phyloP scores from a whole-genome alignment of 2,113 vertebrate species.

The Guaruba guarouba region DNA sequence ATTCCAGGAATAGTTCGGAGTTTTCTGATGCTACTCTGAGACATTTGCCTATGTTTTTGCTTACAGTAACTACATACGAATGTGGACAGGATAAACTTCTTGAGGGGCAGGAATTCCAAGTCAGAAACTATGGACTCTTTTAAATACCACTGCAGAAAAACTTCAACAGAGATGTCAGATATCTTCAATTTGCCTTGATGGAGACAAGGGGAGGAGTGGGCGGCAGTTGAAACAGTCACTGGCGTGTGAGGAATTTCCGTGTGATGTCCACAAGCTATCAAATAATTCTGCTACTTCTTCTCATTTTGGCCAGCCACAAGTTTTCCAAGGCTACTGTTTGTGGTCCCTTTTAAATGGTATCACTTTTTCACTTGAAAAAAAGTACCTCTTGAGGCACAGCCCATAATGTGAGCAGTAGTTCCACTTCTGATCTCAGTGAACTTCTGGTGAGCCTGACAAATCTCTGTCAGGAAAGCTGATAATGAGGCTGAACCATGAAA shows the following conservation, averaged over 20 bases:
- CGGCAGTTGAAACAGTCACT: not conserved
- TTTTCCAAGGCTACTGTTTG: not conserved
- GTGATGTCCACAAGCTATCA: not conserved
- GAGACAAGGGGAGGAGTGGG: not conserved
- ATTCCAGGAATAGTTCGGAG: not conserved
- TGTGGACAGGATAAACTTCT: not conserved
- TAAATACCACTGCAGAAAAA: not conserved
- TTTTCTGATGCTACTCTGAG: not conserved
- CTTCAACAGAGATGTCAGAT: not conserved
- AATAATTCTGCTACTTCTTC: not conserved
- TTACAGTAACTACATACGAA: not conserved
- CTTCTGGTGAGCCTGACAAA: conserved; percentile 7
- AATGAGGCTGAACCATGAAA: not conserved
- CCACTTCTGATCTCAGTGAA: not conserved
- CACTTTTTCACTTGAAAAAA: not conserved
- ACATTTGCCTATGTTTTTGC: not conserved
- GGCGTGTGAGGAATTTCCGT: not conserved
- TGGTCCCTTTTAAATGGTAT: not conserved
- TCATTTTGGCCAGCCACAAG: not conserved
- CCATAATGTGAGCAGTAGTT: not conserved
- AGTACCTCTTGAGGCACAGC: not conserved
- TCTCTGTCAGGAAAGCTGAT: not conserved
- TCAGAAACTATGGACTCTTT: not conserved
- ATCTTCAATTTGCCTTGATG: not conserved
- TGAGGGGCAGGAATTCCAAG: not conserved